Base-by-base conservation (phyloP, 2,113 vertebrate genomes). In the Todiramphus chloris region DNA sequence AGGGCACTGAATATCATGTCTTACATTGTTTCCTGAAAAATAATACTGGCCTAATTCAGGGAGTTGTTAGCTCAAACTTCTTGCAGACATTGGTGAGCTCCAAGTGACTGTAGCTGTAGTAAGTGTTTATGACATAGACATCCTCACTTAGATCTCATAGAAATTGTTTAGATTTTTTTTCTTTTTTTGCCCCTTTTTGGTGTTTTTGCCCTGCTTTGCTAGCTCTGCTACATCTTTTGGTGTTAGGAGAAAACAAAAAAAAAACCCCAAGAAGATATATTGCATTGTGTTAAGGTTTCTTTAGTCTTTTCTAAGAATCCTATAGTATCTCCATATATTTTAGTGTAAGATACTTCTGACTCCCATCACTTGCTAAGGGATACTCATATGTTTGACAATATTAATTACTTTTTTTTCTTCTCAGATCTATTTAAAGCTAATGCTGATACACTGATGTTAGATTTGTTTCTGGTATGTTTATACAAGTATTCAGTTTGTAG, bases 81-180 rank as follows among this genome's bases (percentile, higher is more conserved):
- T 64, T 86, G 43, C 27, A 46, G 63, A 8, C 72, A 43, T 41
- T 76, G 13, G 25, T 41, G 37, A 79, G 28, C 33, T 83, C 11
- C 28, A 41, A 16, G 37, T 58, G 27, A 33, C 25, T 5, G 2
- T 11, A 30, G 18, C 31, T 37, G 23, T 68, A 60, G 10, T 60
- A 24, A 13, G 20, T n/a, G 23, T 77, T 91, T 77, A 64, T 37
- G 51, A 44, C 48, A 25, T 8, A 46, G 23, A 28, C 27, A 25
- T 1, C 2, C 4, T 81, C 2, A 1, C 31, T 56, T 68, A 35
- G 31, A 56, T 39, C 19, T 67, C 37, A 33, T 0, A 16, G 41
- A 72, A 16, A n/a, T 56, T 1, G 6, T 27, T 63, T 31, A 24
- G 8, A 6, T 18, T 10, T 48, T 48, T 2, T 31, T 53, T 68